Evolutionary conservation across 2,113 vertebrate genomes (phyloP).

Genomic region (Amazona vittata): DNA sequence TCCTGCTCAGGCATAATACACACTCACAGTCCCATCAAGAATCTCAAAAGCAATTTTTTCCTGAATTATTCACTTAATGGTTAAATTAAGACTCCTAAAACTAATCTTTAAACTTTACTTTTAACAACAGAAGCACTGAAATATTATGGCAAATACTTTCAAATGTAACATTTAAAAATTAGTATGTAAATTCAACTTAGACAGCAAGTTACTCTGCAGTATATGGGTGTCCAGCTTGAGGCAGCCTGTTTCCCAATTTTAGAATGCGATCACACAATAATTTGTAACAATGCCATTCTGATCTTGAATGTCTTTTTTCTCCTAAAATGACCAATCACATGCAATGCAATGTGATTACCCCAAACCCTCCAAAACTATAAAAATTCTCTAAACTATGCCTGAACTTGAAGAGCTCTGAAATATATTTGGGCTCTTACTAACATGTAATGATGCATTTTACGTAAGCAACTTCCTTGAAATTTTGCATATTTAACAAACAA

Average conservation of each 20-base stretch:
- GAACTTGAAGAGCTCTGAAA: conserved; percentile 22
- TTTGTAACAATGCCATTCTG: not conserved
- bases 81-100: not conserved
- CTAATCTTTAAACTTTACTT: not conserved
- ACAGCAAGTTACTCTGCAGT: not conserved
- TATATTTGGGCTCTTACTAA: conserved; percentile 24
- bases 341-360: not conserved
- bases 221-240: fast-evolving
- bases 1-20: not conserved
- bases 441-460: not conserved
- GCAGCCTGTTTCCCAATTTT: not conserved
- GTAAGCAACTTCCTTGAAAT: not conserved
- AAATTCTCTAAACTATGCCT: not conserved
- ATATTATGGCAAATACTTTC: not conserved
- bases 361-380: not conserved
- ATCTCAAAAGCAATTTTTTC: not conserved
- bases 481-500: not conserved
- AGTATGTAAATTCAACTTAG: not conserved
- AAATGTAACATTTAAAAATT: not conserved
- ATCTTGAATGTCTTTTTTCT: not conserved
- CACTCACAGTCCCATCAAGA: not conserved
- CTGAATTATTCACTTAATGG: not conserved
- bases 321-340: not conserved
- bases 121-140: not conserved
- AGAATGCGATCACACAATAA: not conserved